These are phyloP conservation scores for Pocillopora meandrina DNA, from an alignment of 92 coral and sea anemone species.

Conservation along the genomic window DNA sequence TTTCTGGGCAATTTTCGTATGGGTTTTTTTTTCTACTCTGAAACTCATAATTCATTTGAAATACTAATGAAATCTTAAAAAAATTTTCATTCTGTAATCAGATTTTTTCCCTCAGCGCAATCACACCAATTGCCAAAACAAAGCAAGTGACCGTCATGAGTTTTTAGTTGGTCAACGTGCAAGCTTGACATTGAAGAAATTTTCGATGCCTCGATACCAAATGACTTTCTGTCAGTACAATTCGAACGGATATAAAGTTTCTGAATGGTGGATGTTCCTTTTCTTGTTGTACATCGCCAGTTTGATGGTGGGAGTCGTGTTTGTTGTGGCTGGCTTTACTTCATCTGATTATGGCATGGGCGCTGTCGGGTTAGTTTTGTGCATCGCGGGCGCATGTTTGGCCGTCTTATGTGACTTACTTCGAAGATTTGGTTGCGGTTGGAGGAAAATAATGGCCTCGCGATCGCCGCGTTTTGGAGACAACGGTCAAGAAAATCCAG, in stretches of 20 bases:
- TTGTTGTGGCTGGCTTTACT: conserved; percentile 33
- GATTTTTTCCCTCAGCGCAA: too few relatives aligned
- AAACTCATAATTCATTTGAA: too few relatives aligned
- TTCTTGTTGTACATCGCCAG: conserved; percentile 26
- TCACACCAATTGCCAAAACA: too few relatives aligned
- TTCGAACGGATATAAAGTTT: conserved; percentile 12
- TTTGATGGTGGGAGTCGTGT: conserved; percentile 29
- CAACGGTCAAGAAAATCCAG: not conserved
- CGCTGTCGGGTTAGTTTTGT: conserved; percentile 44
- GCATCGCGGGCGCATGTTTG: conserved; percentile 49
- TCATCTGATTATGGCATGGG: conserved; percentile 32
- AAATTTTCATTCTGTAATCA: too few relatives aligned
- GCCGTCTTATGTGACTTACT: conserved; percentile 30
- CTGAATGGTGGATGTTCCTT: conserved; percentile 46
- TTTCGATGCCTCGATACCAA: not conserved
- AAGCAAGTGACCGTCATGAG: not conserved
- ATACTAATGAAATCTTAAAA: too few relatives aligned
- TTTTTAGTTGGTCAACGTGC: conserved; percentile 16
- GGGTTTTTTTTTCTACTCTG: not conserved
- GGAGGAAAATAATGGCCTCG: conserved; percentile 18
- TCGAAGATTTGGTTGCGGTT: conserved; percentile 32
- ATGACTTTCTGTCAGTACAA: conserved; percentile 24
- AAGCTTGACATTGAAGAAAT: not conserved
- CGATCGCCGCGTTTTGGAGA: not conserved
- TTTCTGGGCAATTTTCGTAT: not conserved